Conservation (phyloP, 2,113 vertebrate species). For the Hippocampus zosterae region DNA sequence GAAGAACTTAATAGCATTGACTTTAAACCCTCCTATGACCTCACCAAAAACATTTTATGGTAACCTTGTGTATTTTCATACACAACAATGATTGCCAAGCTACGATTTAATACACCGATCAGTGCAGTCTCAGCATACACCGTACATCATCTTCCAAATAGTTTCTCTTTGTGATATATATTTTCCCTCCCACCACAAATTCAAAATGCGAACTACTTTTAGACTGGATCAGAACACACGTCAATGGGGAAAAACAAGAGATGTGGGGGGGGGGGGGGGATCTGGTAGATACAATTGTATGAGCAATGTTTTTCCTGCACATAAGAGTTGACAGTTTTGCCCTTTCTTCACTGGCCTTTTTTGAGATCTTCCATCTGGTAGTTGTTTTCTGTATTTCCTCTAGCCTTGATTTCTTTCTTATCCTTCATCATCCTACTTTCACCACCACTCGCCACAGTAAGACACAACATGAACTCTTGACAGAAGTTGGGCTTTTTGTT, state of each 20-base stretch:
- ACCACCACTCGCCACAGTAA: constrained; percentile 34
- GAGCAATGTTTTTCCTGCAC: not conserved
- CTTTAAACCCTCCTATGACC: not conserved
- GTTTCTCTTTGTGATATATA: too few species aligned
- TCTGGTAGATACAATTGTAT: constrained; percentile 26
- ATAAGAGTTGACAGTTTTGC: constrained; percentile 20
- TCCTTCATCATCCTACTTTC: not conserved
- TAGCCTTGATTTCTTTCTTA: constrained; percentile 19
- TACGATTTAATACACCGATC: too few species aligned
- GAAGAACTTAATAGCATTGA: not conserved
- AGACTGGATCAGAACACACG: constrained; percentile 61
- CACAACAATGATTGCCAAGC: too few species aligned
- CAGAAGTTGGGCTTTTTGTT: constrained; percentile 52
- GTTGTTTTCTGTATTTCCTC: constrained; percentile 30
- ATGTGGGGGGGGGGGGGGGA: constrained; percentile 28
- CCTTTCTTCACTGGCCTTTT: constrained; percentile 38
- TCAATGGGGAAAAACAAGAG: constrained; percentile 56
- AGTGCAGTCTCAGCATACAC: too few species aligned
- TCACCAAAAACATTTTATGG: constrained; percentile 26
- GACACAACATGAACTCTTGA: constrained; percentile 65
- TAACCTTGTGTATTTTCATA: too few species aligned
- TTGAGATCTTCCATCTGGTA: constrained; percentile 32
- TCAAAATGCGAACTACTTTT: constrained; percentile 50
- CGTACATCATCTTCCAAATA: too few species aligned
- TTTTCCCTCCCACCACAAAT: too few species aligned